These are phyloP conservation scores for Sarcophaga subvicina DNA, from an alignment of 2,888 invertebrate genomes.

Conservation along the genomic window DNA sequence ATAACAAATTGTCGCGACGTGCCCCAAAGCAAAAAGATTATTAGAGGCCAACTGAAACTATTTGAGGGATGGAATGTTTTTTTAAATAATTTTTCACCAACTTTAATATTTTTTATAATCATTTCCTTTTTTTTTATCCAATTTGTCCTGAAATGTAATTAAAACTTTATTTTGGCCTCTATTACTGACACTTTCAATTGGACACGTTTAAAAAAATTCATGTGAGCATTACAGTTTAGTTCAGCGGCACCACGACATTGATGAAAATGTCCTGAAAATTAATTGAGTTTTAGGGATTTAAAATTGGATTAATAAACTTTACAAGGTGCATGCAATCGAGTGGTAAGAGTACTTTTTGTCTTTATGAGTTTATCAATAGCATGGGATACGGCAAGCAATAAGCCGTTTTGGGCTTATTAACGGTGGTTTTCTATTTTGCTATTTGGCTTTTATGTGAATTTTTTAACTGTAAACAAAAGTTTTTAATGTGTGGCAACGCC, in stretches of 20 bases:
- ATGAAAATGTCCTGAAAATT: too few species aligned
- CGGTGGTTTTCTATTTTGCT: too few species aligned
- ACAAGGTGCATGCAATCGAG: too few species aligned
- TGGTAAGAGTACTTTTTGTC: too few species aligned
- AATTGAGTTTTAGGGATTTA: too few species aligned
- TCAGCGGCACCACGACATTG: background rate
- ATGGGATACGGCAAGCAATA: too few species aligned
- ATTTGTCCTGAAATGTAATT: conserved; percentile 50
- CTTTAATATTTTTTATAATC: background rate
- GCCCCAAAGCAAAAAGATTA: conserved; percentile 48
- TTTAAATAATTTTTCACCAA: conserved; percentile 23
- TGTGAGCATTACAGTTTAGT: background rate
- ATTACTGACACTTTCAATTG: conserved; percentile 39
- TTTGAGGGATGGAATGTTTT: conserved; percentile 24
- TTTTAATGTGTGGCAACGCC: too few species aligned
- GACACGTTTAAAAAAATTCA: background rate
- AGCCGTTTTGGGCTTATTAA: too few species aligned
- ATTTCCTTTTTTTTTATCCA: background rate
- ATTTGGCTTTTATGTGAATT: too few species aligned
- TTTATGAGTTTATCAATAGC: too few species aligned
- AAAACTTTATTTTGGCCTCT: conserved; percentile 55
- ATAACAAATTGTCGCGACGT: conserved; percentile 59
- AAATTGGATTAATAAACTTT: too few species aligned
- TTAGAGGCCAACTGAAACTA: conserved; percentile 1
- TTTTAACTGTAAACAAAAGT: too few species aligned